A percentile compares a stretch with the other conserved stretches of the same genome.
Conservation (phyloP, 1,140 invertebrate species). For the Megalopta genalis region DNA sequence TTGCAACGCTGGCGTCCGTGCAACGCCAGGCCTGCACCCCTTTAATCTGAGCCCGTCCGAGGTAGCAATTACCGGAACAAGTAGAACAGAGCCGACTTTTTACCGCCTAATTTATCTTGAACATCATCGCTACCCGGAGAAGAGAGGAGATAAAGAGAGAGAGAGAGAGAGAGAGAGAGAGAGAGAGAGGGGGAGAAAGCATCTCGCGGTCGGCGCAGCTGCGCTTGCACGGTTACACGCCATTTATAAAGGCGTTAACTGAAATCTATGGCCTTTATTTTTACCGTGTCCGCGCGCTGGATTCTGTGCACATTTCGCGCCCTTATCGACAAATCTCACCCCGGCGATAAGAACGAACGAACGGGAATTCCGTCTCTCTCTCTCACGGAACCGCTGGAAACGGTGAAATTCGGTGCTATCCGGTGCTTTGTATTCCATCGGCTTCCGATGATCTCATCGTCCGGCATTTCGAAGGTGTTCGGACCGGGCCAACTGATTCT, state of each 20-base stretch:
- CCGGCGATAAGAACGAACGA: background rate
- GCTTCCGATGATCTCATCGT: constrained; percentile 44
- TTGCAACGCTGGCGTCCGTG: background rate
- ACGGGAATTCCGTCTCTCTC: constrained; percentile 12
- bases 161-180: background rate
- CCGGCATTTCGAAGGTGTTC: no score
- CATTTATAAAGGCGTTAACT: constrained; percentile 48
- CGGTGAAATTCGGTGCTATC: constrained; percentile 12
- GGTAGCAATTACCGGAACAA: constrained; percentile 61
- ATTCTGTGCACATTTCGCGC: constrained; percentile 24
- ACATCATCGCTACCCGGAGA: constrained; percentile 40
- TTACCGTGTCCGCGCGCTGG: background rate
- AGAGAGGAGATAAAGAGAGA: background rate
- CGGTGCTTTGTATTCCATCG: constrained; percentile 52
- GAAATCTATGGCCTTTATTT: constrained; percentile 38
- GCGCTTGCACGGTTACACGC: constrained; percentile 21
- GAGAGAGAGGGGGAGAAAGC: constrained; percentile 12
- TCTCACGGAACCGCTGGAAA: constrained; percentile 14
- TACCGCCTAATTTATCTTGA: constrained; percentile 59
- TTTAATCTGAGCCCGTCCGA: constrained; percentile 46
- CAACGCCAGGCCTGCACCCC: constrained; percentile 13
- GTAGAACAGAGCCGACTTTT: constrained; percentile 53
- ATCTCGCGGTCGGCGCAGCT: constrained; percentile 12
- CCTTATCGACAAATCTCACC: constrained; percentile 55
- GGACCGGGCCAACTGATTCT: constrained; percentile 39